A percentile compares a stretch with the other conserved stretches of the same genome.
phyloP scores from a whole-genome alignment of 2,888 invertebrate genomes.

The Callosobruchus maculatus region DNA sequence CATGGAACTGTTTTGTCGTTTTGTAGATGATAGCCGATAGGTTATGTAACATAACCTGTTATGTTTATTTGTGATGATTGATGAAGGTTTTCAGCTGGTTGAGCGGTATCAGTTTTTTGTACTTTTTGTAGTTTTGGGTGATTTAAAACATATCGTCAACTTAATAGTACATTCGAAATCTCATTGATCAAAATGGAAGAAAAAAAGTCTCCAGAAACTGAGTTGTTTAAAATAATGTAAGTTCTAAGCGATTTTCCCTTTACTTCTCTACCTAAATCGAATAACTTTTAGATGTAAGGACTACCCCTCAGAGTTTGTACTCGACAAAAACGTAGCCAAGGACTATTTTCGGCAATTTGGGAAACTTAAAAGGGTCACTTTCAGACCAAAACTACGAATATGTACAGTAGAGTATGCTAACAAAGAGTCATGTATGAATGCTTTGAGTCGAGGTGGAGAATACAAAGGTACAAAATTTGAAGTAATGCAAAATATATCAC shows the following conservation, averaged over 20 bases:
- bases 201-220: not conserved
- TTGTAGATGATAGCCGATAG: too few relatives aligned
- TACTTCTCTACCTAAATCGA: not conserved
- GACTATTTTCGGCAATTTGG: slow-evolving; percentile 72
- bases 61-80: too few relatives aligned
- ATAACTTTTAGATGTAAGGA: slow-evolving; percentile 54
- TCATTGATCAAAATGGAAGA: not conserved
- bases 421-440: slow-evolving; percentile 56
- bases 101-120: too few relatives aligned
- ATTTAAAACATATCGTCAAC: too few relatives aligned
- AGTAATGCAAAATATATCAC: slow-evolving; percentile 15
- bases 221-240: slow-evolving; percentile 8
- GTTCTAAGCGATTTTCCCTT: not conserved
- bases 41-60: too few relatives aligned
- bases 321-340: slow-evolving; percentile 60
- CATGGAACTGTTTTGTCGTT: too few relatives aligned
- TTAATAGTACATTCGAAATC: too few relatives aligned
- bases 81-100: too few relatives aligned
- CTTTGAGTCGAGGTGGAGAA: slow-evolving; percentile 58
- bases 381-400: slow-evolving; percentile 60
- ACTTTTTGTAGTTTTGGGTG: too few relatives aligned
- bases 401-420: slow-evolving; percentile 69
- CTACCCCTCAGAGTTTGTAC: slow-evolving; percentile 62
- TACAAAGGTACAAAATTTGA: slow-evolving; percentile 61
- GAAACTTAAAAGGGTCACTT: slow-evolving; percentile 60